These are phyloP conservation scores for Hypocryptadius cinnamomeus DNA, from an alignment of 2,113 vertebrate species.

Conservation along the genomic window DNA sequence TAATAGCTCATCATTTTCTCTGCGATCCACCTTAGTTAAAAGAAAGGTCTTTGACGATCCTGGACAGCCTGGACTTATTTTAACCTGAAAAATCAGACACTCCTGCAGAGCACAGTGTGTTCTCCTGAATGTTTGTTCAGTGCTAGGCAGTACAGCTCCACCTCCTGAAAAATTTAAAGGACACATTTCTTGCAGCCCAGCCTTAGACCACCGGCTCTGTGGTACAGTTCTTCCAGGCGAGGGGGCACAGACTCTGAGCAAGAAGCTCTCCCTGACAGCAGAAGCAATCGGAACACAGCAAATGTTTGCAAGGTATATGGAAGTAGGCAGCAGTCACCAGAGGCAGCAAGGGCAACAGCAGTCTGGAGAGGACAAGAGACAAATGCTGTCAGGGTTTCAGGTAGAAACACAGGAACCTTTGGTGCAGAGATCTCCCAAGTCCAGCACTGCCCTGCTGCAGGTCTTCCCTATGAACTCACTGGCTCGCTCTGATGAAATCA, in stretches of 20 bases:
- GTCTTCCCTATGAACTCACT: background rate
- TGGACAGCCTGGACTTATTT: background rate
- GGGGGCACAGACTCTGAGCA: background rate
- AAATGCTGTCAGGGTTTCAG: background rate
- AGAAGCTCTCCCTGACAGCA: background rate
- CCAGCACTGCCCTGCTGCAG: background rate
- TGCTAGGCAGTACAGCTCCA: constrained; percentile 31
- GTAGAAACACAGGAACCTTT: background rate
- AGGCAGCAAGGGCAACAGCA: background rate
- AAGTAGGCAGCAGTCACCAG: background rate
- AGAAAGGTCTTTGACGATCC: background rate
- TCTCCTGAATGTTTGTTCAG: constrained; percentile 47
- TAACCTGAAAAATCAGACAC: constrained; percentile 36
- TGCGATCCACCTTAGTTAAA: background rate
- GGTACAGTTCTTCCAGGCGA: background rate
- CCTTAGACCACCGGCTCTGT: background rate
- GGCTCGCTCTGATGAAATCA: background rate
- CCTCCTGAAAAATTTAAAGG: constrained; percentile 52
- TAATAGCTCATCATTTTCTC: background rate
- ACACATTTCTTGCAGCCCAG: constrained; percentile 33
- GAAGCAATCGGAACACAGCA: background rate
- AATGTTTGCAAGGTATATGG: background rate
- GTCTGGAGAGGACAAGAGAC: background rate
- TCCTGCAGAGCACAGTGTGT: constrained; percentile 12
- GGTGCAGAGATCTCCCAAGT: background rate